Base-by-base conservation (phyloP, 2,113 vertebrate genomes). In the Xiphophorus couchianus region DNA sequence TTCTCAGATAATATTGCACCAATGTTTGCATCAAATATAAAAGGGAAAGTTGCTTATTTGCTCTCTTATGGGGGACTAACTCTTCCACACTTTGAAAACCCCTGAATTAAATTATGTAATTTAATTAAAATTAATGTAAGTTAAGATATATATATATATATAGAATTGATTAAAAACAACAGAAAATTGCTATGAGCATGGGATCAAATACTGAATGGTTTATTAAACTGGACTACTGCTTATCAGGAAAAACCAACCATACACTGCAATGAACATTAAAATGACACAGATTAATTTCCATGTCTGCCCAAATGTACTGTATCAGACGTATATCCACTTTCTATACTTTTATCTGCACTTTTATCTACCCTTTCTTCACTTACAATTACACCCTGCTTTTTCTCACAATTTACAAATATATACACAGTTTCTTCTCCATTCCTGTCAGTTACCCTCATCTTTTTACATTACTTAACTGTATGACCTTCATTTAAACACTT, bases 361-460 rank as follows among this genome's bases (percentile, higher is more conserved):
- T 58, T 58, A 58, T 77, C 77, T 73, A 30, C 77, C 54, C 81
- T 69, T 71, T 64, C 58, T 63, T 27, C 62, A 69, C 89, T 90
- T 84, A 90, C 72, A 33, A 66, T 76, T 75, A 84, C 85, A 88
- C 88, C 87, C 78, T 78, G 82, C 84, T 62, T 87, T 88, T 87
- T 81, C 81, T 39, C 74, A 86, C 48, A 77, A 93, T 77, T 81
- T 82, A 85, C 82, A 90, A 68, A 37, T 86, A 31, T 91, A 86
- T 74, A 89, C 90, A 85, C 76, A 73, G 27, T 73, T 89, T 89
- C 76, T 62, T 69, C 72, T 67, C 51, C 75, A 48, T 78, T 66
- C 62, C 65, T 5, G 84, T 80, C 60, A 58, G 51, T n/a, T 80
- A 65, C 83, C 63, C 37, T 27, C 77, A 79, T 70, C 42, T 82